Conservation (phyloP, 1,140 invertebrate species). For the Psix sp. region DNA sequence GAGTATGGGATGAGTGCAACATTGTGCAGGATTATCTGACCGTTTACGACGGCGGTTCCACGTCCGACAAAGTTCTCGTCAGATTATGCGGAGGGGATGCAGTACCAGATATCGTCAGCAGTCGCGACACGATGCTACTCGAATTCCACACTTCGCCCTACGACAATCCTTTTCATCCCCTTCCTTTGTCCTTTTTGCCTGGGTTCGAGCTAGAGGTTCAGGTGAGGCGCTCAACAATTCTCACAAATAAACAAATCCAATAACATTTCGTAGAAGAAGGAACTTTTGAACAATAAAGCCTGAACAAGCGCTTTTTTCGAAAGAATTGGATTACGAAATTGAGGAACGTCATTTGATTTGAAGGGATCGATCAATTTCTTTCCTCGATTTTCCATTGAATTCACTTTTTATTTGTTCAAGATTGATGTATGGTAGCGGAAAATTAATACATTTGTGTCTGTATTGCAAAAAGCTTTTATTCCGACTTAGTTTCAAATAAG, state of each 20-base stretch:
- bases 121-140: slow-evolving; percentile 86
- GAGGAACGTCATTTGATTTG: slow-evolving; percentile 18
- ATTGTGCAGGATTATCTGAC: slow-evolving; percentile 88
- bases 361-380: slow-evolving; percentile 10
- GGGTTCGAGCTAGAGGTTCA: slow-evolving; percentile 89
- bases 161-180: slow-evolving; percentile 88
- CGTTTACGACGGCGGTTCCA: slow-evolving; percentile 87
- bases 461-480: too few relatives aligned
- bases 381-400: background rate
- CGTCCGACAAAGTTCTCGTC: slow-evolving; percentile 84
- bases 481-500: too few relatives aligned
- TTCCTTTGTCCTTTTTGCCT: slow-evolving; percentile 85
- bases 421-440: too few relatives aligned
- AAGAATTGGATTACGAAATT: slow-evolving; percentile 19
- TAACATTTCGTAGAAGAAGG: slow-evolving; percentile 14
- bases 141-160: slow-evolving; percentile 90
- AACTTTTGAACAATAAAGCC: slow-evolving; percentile 33
- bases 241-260: slow-evolving; percentile 45
- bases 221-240: slow-evolving; percentile 70
- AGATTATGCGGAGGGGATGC: slow-evolving; percentile 89
- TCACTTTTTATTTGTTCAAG: background rate
- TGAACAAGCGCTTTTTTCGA: slow-evolving; percentile 10
- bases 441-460: too few relatives aligned
- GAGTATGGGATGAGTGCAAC: slow-evolving; percentile 89
- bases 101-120: slow-evolving; percentile 87